Percentiles rank a stretch among this genome's conserved stretches.
These are phyloP conservation scores for Chrysemys picta DNA, from an alignment of 2,113 vertebrate genomes.

Conservation along the genomic window DNA sequence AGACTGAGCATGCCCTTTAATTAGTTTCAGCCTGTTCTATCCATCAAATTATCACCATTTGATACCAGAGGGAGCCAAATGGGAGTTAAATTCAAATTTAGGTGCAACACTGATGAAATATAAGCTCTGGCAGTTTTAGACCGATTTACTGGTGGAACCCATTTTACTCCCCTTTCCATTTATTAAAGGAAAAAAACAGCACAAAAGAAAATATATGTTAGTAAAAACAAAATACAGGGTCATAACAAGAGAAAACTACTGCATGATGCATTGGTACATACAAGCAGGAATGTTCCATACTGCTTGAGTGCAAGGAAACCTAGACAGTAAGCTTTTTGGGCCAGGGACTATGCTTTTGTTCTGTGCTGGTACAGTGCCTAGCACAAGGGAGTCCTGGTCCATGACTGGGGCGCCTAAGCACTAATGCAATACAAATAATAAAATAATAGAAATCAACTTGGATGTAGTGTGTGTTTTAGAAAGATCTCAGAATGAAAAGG, in stretches of 20 bases:
- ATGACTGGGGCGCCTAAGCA: background rate
- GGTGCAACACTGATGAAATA: slow-evolving; percentile 13
- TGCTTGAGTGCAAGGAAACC: background rate
- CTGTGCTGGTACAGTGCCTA: background rate
- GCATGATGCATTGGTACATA: background rate
- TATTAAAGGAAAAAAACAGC: background rate
- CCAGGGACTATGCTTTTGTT: background rate
- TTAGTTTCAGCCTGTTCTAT: slow-evolving; percentile 31
- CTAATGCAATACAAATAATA: background rate
- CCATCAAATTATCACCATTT: background rate
- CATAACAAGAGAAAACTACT: background rate
- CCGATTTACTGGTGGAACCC: background rate
- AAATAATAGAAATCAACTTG: background rate
- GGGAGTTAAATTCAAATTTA: slow-evolving; percentile 15
- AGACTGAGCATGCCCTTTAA: background rate
- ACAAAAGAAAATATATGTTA: background rate
- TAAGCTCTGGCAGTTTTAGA: background rate
- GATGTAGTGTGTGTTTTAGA: background rate
- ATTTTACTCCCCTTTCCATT: background rate
- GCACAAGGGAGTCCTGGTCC: background rate
- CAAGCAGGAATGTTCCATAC: background rate
- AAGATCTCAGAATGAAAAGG: background rate
- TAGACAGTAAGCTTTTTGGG: background rate
- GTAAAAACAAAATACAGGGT: background rate
- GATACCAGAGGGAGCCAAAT: background rate